Percentiles rank a stretch among this genome's conserved stretches.
Evolutionary conservation across 2,888 invertebrate species (phyloP).

Genomic region (Lepidonotus clava): DNA sequence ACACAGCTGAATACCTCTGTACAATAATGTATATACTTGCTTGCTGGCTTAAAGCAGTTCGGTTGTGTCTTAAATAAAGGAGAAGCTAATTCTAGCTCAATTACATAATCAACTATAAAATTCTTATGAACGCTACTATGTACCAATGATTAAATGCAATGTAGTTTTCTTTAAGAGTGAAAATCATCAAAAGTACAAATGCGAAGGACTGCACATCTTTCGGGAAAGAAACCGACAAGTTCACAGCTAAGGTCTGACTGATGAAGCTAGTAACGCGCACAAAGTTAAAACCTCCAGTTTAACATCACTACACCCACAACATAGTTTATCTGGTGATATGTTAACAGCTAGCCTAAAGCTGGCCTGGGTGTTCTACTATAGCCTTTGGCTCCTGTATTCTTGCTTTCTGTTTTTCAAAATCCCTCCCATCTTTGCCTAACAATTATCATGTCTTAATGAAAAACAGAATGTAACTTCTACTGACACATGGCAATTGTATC

Average conservation of each 20-base stretch:
- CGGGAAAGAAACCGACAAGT: too few species aligned
- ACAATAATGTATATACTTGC: not conserved
- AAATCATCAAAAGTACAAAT: slow-evolving; percentile 31
- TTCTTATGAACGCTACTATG: slow-evolving; percentile 45
- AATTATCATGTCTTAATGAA: not conserved
- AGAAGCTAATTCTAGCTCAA: slow-evolving; percentile 18
- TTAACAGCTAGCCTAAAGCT: not conserved
- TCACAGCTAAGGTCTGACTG: too few species aligned
- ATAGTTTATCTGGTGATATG: not conserved
- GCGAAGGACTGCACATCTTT: not conserved
- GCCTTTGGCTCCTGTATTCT: not conserved
- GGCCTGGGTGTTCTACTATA: too few species aligned
- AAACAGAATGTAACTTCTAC: too few species aligned
- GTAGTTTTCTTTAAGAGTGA: slow-evolving; percentile 33
- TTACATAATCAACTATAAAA: slow-evolving; percentile 30
- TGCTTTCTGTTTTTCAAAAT: not conserved
- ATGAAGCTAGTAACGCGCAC: too few species aligned
- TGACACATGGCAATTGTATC: too few species aligned
- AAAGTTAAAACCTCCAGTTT: not conserved
- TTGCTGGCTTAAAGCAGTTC: not conserved
- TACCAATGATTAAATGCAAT: slow-evolving; percentile 42
- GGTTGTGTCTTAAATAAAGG: not conserved
- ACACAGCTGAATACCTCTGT: not conserved
- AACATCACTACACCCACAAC: not conserved
- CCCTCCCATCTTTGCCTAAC: not conserved